A percentile compares a stretch with the other conserved stretches of the same genome.
Evolutionary conservation across 1,140 invertebrate species (phyloP).

Genomic region (Ostrea denselamellosa): DNA sequence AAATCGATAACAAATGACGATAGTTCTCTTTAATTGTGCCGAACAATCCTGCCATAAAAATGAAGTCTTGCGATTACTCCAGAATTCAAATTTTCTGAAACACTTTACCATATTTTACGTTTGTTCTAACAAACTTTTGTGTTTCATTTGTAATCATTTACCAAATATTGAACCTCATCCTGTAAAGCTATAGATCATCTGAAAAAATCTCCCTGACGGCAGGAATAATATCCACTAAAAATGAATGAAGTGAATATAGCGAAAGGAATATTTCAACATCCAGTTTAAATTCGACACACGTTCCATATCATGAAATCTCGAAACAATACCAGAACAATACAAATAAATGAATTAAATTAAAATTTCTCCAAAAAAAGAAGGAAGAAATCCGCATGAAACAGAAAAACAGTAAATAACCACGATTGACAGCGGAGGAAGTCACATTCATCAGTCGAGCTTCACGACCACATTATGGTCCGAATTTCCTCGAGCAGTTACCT

Average conservation of each 20-base stretch:
- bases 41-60: neutral
- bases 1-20: constrained; percentile 22
- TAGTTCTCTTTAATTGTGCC: neutral
- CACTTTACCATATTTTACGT: neutral
- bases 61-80: neutral
- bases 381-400: neutral
- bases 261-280: neutral
- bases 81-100: neutral
- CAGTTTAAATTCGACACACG: neutral
- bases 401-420: neutral
- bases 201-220: too few relatives aligned
- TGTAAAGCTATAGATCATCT: too few relatives aligned
- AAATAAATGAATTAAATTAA: neutral
- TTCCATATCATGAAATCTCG: neutral
- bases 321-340: neutral
- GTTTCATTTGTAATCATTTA: too few relatives aligned
- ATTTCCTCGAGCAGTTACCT: constrained; percentile 29
- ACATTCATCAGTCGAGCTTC: neutral
- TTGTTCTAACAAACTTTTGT: too few relatives aligned
- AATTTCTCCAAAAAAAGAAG: too few relatives aligned
- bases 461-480: neutral
- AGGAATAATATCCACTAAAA: neutral
- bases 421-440: neutral
- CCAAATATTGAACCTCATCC: too few relatives aligned
- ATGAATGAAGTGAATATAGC: neutral